Base-by-base conservation (phyloP, 2,888 invertebrate species). In the Scaptomyza cyrtandrae region DNA sequence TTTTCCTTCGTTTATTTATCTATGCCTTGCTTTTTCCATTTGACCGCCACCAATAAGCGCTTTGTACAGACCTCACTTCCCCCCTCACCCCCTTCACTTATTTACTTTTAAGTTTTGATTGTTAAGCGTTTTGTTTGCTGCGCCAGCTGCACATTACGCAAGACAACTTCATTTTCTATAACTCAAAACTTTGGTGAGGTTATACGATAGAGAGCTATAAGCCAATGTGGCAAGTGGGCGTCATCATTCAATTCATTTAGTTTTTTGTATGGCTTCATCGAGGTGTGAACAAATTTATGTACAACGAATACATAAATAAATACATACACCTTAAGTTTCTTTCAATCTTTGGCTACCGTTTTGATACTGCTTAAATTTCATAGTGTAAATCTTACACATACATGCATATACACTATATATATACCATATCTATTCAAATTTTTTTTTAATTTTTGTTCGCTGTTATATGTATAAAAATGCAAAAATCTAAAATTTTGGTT, bases 121-220 rank as follows among this genome's bases (percentile, higher is more conserved):
- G 62, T 70, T 52, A 65, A 67, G 56, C 67, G 59, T 72, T 78
- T 75, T 52, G 60, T 63, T 64, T 57, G 67, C 63, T 68, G 78
- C 60, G 78, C 60, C 84, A 70, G 88, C 86, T 85, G 88, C 71
- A 88, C 82, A 85, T 81, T 81, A 88, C 82, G 82, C 82, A 88
- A 88, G 78, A 59, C 76, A 83, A 83, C 89, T 86, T 88, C 87
- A 82, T 86, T 86, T 82, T 85, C 75, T 64, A 77, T 63, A 31
- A 66, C 78, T 77, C 59, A 46, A 75, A 72, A 4, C 1, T 62
- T 75, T 64, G 70, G 63, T 60, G 24, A 24, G 24, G 58, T 60
- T 78, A 69, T 75, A 70, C 56, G 48, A 49, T 59, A 79, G 64
- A 76, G 59, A 66, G 43, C 55, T 62, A 78, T 61, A 74, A 61